These are phyloP conservation scores for Takifugu bimaculatus DNA, from an alignment of 2,113 vertebrate species.

Conservation along the genomic window DNA sequence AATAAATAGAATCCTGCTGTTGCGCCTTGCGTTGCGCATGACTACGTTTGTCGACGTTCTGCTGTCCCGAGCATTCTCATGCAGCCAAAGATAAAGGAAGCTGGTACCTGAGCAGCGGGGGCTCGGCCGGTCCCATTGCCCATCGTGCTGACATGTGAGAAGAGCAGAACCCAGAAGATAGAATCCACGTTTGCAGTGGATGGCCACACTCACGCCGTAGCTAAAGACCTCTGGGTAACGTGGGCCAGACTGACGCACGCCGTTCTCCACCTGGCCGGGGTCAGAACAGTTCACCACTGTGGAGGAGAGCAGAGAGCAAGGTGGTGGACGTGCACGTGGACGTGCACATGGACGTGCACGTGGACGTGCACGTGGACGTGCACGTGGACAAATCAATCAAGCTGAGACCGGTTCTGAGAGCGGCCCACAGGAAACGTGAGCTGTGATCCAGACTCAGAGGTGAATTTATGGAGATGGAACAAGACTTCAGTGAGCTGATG, in stretches of 20 bases:
- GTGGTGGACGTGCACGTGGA: no score
- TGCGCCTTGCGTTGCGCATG: constrained; percentile 4
- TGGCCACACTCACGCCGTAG: constrained; percentile 82
- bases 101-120: constrained; percentile 85
- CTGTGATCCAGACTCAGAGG: neutral
- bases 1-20: constrained; percentile 26
- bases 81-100: neutral
- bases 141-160: constrained; percentile 86
- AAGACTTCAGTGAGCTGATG: neutral
- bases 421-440: no score
- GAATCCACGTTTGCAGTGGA: constrained; percentile 92
- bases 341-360: no score
- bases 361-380: no score
- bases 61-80: neutral
- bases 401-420: no score
- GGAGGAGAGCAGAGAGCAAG: constrained; percentile 7
- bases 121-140: constrained; percentile 88
- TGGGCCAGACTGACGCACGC: constrained; percentile 81
- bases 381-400: no score
- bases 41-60: constrained; percentile 6
- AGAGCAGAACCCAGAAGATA: constrained; percentile 90
- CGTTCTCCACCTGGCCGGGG: constrained; percentile 92
- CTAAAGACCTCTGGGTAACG: constrained; percentile 85
- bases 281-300: constrained; percentile 96
- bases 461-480: neutral